These are phyloP conservation scores for Paramisgurnus dabryanus DNA, from an alignment of 2,113 vertebrate genomes.

Conservation along the genomic window DNA sequence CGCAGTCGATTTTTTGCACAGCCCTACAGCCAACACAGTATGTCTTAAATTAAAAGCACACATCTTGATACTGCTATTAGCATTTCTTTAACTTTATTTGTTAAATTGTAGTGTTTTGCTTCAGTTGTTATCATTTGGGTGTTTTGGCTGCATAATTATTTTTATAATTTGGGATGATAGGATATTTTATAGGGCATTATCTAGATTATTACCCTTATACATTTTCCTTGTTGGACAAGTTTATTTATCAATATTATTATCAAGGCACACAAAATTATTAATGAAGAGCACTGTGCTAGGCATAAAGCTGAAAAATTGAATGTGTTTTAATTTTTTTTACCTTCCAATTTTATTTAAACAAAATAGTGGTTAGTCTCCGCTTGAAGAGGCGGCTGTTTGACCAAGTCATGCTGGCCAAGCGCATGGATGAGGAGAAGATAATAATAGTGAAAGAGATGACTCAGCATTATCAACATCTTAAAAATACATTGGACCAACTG, in stretches of 20 bases:
- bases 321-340: not conserved
- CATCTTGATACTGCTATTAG: too few relatives aligned
- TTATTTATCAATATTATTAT: not conserved
- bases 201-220: not conserved
- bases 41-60: too few relatives aligned
- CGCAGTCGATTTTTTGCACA: too few relatives aligned
- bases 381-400: constrained; percentile 1
- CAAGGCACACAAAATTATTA: not conserved
- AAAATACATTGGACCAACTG: not conserved
- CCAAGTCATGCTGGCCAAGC: not conserved
- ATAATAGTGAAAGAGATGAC: not conserved
- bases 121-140: not conserved
- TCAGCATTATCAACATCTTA: constrained; percentile 3
- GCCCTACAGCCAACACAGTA: too few relatives aligned
- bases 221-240: not conserved
- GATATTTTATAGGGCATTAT: not conserved
- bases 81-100: too few relatives aligned
- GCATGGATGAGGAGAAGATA: constrained; percentile 2
- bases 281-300: not conserved
- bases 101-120: too few relatives aligned
- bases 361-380: not conserved
- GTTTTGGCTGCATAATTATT: not conserved
- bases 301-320: not conserved
- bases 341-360: not conserved
- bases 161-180: not conserved